Percentiles rank a stretch among this genome's conserved stretches.
Evolutionary conservation across 2,888 invertebrate genomes (phyloP).

Genomic region (Clusia tigrina): DNA sequence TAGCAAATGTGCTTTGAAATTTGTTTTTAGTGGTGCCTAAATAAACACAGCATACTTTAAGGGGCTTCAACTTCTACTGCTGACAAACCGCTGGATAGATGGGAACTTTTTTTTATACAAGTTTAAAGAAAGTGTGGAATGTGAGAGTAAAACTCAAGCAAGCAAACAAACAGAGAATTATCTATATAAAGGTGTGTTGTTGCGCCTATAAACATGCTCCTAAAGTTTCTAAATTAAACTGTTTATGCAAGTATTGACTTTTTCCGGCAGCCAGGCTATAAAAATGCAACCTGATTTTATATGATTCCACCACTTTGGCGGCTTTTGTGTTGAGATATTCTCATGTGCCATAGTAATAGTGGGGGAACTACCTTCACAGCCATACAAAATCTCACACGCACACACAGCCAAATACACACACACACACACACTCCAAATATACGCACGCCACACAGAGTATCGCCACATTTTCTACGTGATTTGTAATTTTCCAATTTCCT

Average conservation of each 20-base stretch:
- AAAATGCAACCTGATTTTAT: too few relatives aligned
- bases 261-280: background rate
- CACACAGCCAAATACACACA: too few relatives aligned
- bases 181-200: too few relatives aligned
- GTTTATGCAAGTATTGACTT: background rate
- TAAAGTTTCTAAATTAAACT: conserved; percentile 17
- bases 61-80: background rate
- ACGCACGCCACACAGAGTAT: conserved; percentile 42
- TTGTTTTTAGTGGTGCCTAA: conserved; percentile 1
- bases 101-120: too few relatives aligned
- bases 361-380: too few relatives aligned
- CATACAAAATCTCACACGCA: too few relatives aligned
- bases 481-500: conserved; percentile 53
- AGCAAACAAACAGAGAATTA: too few relatives aligned
- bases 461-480: conserved; percentile 53
- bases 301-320: too few relatives aligned
- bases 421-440: too few relatives aligned
- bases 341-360: background rate
- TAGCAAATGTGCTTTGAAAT: background rate
- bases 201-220: conserved; percentile 12
- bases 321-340: background rate
- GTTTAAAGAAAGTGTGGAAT: too few relatives aligned
- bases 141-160: too few relatives aligned
- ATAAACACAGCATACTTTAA: background rate
- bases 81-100: background rate